phyloP scores from a whole-genome alignment of 1,140 invertebrate genomes.

The Temnothorax curvispinosus region DNA sequence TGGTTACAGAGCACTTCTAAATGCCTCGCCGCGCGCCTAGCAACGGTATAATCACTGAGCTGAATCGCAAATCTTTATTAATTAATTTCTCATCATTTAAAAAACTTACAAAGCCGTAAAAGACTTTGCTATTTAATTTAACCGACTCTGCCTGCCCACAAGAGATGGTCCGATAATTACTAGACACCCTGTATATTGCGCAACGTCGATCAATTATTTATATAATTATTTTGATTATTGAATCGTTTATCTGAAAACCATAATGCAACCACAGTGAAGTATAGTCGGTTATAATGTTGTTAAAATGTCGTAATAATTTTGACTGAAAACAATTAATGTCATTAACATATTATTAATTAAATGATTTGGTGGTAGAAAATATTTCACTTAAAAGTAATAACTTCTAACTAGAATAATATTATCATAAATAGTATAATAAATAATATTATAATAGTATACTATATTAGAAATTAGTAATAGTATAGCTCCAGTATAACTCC shows the following conservation, averaged over 20 bases:
- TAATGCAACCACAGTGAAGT: background rate
- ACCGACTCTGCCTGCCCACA: too few species aligned
- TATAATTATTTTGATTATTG: background rate
- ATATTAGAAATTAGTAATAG: background rate
- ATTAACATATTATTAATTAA: slow-evolving; percentile 3
- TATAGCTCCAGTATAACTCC: background rate
- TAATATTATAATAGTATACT: background rate
- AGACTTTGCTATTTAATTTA: too few species aligned
- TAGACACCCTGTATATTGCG: background rate
- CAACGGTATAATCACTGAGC: too few species aligned
- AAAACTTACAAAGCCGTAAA: too few species aligned
- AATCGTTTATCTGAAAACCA: slow-evolving; percentile 8
- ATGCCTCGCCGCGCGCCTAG: too few species aligned
- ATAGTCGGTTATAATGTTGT: background rate
- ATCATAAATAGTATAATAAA: background rate
- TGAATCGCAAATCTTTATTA: too few species aligned
- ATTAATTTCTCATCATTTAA: too few species aligned
- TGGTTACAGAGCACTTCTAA: too few species aligned
- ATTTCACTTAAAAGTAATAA: slow-evolving; percentile 10
- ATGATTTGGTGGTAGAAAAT: background rate
- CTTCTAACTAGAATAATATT: background rate
- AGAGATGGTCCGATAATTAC: too few species aligned
- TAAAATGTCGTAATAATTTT: slow-evolving; percentile 24
- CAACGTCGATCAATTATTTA: background rate
- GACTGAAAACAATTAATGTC: background rate